These are phyloP conservation scores for Gobio gobio DNA, from an alignment of 2,113 vertebrate genomes.

Conservation along the genomic window DNA sequence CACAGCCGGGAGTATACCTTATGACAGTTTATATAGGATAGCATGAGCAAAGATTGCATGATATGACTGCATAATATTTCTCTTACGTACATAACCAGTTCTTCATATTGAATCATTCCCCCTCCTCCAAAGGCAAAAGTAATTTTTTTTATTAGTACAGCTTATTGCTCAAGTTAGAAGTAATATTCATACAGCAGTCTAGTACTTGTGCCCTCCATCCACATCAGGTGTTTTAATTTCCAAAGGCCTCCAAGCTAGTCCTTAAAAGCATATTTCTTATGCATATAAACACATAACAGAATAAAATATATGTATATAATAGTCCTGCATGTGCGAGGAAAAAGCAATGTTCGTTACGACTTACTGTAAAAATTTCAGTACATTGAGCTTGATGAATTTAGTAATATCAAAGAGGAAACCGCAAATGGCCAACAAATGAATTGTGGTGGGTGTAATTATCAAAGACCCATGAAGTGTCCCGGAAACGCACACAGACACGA, in stretches of 20 bases:
- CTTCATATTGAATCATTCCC: too few species aligned
- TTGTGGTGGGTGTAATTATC: conserved; percentile 16
- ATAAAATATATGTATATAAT: too few species aligned
- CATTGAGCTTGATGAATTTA: not conserved
- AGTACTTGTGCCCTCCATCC: not conserved
- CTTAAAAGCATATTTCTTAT: not conserved
- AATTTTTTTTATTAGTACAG: not conserved
- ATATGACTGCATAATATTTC: too few species aligned
- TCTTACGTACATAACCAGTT: too few species aligned
- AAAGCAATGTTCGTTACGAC: too few species aligned
- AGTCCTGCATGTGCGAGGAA: too few species aligned
- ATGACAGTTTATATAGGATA: too few species aligned
- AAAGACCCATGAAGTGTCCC: conserved; percentile 22
- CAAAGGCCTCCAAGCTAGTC: not conserved
- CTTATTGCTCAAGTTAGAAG: not conserved
- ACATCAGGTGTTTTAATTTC: not conserved
- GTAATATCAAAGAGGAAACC: conserved; percentile 48
- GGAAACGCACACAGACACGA: conserved; percentile 52
- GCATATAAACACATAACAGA: too few species aligned
- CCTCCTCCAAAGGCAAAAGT: too few species aligned
- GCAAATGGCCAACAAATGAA: conserved; percentile 59
- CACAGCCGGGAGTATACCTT: too few species aligned
- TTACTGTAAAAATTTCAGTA: too few species aligned
- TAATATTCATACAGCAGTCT: not conserved
- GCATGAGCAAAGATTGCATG: too few species aligned